Percentiles rank a stretch among this genome's conserved stretches.
These are phyloP conservation scores for Helicolenus hilgendorfi DNA, from an alignment of 2,797 vertebrate species.

Conservation along the genomic window DNA sequence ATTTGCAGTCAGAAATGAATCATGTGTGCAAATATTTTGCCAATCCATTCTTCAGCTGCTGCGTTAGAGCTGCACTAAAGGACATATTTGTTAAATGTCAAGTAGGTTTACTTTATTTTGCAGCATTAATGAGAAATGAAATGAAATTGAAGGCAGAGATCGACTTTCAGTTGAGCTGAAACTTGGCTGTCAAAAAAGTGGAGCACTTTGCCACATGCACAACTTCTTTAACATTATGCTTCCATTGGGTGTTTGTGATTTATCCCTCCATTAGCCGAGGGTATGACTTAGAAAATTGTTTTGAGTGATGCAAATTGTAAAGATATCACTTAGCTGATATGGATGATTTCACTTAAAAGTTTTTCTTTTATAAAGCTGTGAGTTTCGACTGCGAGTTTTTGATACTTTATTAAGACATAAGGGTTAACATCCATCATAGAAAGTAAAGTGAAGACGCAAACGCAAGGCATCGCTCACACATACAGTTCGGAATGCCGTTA, in stretches of 20 bases:
- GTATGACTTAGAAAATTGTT: background rate
- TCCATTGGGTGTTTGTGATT: background rate
- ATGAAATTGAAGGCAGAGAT: background rate
- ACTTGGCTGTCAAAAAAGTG: background rate
- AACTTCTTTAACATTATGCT: background rate
- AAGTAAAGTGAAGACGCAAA: background rate
- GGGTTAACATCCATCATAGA: background rate
- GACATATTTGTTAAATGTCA: background rate
- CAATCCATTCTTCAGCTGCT: background rate
- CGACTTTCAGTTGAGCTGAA: background rate
- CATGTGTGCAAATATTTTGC: background rate
- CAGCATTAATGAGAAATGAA: background rate
- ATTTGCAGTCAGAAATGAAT: background rate
- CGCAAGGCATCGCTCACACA: background rate
- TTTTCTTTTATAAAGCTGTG: background rate
- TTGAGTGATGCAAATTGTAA: background rate
- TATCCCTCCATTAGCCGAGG: background rate
- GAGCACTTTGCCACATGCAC: background rate
- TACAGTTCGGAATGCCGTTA: constrained; percentile 4
- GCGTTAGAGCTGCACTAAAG: background rate
- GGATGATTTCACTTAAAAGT: background rate
- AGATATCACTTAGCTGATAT: background rate
- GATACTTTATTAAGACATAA: background rate
- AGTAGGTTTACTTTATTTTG: background rate
- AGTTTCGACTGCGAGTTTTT: background rate